phyloP scores from a whole-genome alignment of 2,888 invertebrate genomes.

The Hirtodrosophila histrioides region DNA sequence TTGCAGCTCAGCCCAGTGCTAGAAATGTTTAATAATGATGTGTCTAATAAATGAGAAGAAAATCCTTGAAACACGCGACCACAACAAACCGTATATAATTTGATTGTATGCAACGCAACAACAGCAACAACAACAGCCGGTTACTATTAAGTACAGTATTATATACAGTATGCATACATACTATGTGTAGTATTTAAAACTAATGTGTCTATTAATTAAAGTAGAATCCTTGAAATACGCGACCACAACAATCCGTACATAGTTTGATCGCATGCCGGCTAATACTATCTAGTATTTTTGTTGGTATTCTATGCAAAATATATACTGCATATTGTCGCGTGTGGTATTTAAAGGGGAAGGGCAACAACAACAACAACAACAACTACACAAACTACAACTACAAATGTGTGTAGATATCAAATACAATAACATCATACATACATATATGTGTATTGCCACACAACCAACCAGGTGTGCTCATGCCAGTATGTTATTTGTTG shows the following conservation, averaged over 20 bases:
- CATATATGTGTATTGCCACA: conserved; percentile 3
- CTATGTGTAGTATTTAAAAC: too few species aligned
- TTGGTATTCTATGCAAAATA: too few species aligned
- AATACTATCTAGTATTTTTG: too few species aligned
- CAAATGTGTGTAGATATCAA: background rate
- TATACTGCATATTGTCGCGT: conserved; percentile 6
- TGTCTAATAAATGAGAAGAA: conserved; percentile 17
- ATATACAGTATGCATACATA: too few species aligned
- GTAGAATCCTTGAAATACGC: conserved; percentile 23
- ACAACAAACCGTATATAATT: conserved; percentile 41
- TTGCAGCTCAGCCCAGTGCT: background rate
- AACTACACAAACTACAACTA: conserved; percentile 36
- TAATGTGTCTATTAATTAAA: conserved; percentile 7
- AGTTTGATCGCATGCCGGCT: conserved; percentile 37
- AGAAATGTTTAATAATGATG: conserved; percentile 18
- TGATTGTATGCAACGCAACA: conserved; percentile 34
- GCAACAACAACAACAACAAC: conserved; percentile 12
- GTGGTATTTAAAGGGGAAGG: conserved; percentile 12
- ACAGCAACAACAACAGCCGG: too few species aligned
- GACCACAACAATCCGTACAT: conserved; percentile 41
- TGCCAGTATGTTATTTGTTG: conserved; percentile 6
- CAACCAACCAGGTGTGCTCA: conserved; percentile 42
- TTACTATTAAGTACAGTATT: too few species aligned
- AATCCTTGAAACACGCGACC: conserved; percentile 29
- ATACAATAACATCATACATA: conserved; percentile 13